Percentiles rank a stretch among this genome's conserved stretches.
phyloP scores from a whole-genome alignment of 2,113 vertebrate genomes.

The Astur gentilis region DNA sequence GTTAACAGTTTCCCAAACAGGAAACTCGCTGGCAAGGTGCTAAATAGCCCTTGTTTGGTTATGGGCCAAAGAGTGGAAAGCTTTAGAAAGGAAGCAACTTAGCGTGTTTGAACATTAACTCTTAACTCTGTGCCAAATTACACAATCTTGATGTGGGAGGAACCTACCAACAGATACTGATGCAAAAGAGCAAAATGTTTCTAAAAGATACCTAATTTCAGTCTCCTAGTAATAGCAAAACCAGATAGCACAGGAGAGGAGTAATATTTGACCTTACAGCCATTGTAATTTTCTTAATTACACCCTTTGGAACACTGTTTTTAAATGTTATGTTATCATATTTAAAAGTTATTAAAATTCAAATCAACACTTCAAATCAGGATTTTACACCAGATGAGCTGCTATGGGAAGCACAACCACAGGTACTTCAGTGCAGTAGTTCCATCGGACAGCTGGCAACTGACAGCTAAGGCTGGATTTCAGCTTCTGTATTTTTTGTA shows the following conservation, averaged over 20 bases:
- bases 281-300: background rate
- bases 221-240: background rate
- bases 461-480: background rate
- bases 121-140: constrained; percentile 34
- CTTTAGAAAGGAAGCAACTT: constrained; percentile 6
- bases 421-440: accelerated
- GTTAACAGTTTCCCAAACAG: constrained; percentile 39
- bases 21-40: constrained; percentile 30
- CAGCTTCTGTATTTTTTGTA: background rate
- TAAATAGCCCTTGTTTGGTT: constrained; percentile 55
- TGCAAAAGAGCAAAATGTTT: background rate
- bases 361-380: background rate
- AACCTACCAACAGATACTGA: background rate
- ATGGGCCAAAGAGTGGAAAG: background rate
- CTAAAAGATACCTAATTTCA: background rate
- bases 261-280: background rate
- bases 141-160: constrained; percentile 16
- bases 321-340: background rate
- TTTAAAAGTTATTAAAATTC: background rate
- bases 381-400: background rate
- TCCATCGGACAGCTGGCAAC: background rate
- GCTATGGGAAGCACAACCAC: background rate
- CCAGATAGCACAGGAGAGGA: background rate
- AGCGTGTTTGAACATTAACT: background rate
- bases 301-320: background rate